A percentile compares a stretch with the other conserved stretches of the same genome.
phyloP scores from a whole-genome alignment of 35 echinoderm and acorn worm genomes.

The Nesometra sesokonis region DNA sequence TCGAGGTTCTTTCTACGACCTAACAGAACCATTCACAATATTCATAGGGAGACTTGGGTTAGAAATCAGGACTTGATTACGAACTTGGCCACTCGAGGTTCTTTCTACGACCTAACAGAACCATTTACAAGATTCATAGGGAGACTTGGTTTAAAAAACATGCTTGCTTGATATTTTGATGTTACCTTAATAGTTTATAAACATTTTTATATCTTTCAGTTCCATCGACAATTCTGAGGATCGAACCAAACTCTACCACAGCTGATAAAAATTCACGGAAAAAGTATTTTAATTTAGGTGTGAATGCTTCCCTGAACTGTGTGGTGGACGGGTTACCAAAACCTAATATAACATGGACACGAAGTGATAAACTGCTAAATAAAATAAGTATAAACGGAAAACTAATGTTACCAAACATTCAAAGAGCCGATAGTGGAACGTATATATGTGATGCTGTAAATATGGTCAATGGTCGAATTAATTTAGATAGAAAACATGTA shows the following conservation, averaged over 20 bases:
- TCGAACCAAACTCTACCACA: neutral
- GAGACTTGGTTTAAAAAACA: too few species aligned
- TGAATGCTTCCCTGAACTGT: neutral
- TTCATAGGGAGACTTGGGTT: too few species aligned
- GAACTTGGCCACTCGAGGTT: too few species aligned
- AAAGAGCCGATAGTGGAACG: neutral
- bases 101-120: too few species aligned
- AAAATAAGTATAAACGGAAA: neutral
- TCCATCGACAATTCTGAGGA: neutral
- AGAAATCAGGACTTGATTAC: too few species aligned
- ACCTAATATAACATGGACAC: neutral
- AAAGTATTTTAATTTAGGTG: neutral
- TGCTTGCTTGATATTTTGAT: too few species aligned
- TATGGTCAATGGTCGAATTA: neutral
- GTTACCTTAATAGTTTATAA: too few species aligned
- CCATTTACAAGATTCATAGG: too few species aligned
- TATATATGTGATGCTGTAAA: neutral
- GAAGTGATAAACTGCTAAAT: neutral
- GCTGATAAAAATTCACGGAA: neutral
- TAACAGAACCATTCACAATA: too few species aligned
- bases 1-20: too few species aligned
- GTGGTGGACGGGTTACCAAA: neutral
- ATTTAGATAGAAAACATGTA: neutral
- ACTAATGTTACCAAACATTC: neutral
- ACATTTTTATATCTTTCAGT: neutral